A percentile compares a stretch with the other conserved stretches of the same genome.
These are phyloP conservation scores for Alloscopus bannaensis DNA, from an alignment of 2,888 invertebrate species.

Conservation along the genomic window DNA sequence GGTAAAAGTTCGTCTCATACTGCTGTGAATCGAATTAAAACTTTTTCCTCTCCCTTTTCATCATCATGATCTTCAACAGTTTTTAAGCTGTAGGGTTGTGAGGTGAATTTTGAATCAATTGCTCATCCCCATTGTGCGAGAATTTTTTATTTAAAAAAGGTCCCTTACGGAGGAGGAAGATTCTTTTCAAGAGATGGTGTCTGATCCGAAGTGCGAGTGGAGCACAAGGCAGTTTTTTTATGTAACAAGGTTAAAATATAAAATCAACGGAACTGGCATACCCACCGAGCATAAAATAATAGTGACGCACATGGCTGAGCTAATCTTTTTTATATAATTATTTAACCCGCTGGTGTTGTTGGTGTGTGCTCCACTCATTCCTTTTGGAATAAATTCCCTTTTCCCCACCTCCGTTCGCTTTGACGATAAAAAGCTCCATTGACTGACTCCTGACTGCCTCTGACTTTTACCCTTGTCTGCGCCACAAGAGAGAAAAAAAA, in stretches of 20 bases:
- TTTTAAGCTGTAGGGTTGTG: conserved; percentile 50
- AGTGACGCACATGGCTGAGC: conserved; percentile 26
- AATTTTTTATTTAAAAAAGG: too few species aligned
- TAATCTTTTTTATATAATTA: conserved; percentile 27
- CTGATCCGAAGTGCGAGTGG: neutral
- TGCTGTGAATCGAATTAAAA: conserved; percentile 64
- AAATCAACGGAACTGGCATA: conserved; percentile 57
- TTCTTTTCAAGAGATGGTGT: conserved; percentile 6
- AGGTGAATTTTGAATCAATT: conserved; percentile 64
- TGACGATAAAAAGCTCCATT: conserved; percentile 35
- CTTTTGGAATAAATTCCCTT: neutral
- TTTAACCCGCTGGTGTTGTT: too few species aligned
- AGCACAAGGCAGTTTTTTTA: conserved; percentile 23
- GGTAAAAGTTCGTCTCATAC: conserved; percentile 53
- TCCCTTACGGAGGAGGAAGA: too few species aligned
- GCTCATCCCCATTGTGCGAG: conserved; percentile 39
- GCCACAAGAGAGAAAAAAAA: too few species aligned
- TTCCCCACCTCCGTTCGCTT: neutral
- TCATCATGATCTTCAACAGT: conserved; percentile 47
- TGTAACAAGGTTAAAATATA: conserved; percentile 50
- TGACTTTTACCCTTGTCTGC: conserved; percentile 51
- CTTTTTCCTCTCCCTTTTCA: conserved; percentile 36
- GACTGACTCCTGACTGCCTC: conserved; percentile 50
- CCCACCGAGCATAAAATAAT: conserved; percentile 59
- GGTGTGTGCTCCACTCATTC: conserved; percentile 19